A percentile compares a stretch with the other conserved stretches of the same genome.
These are phyloP conservation scores for Thrips palmi DNA, from an alignment of 1,140 invertebrate species.

Conservation along the genomic window DNA sequence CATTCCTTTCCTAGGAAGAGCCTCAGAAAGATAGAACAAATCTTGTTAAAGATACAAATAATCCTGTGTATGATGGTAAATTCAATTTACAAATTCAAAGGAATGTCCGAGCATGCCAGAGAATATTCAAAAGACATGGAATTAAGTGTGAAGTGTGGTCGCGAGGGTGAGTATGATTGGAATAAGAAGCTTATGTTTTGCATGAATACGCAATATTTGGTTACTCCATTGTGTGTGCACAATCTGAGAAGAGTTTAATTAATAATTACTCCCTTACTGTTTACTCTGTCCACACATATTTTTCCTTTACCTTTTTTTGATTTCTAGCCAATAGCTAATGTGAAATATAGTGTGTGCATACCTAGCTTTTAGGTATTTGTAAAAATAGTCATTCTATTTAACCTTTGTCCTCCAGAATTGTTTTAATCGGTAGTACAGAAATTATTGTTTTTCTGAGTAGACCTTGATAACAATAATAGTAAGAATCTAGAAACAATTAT, in stretches of 20 bases:
- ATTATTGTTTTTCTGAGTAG: no score
- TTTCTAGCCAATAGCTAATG: not conserved
- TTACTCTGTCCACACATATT: not conserved
- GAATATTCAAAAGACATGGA: constrained; percentile 72
- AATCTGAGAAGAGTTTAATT: not conserved
- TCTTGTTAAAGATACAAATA: constrained; percentile 66
- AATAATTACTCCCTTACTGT: not conserved
- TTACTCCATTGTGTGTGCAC: not conserved
- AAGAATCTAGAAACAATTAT: no score
- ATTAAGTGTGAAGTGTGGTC: constrained; percentile 84
- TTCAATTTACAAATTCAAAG: constrained; percentile 65
- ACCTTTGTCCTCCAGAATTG: no score
- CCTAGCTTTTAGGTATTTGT: no score
- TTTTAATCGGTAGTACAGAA: no score
- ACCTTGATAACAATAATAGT: no score
- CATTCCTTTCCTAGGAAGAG: constrained; percentile 39
- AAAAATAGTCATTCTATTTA: no score
- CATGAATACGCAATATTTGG: no score
- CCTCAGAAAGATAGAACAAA: constrained; percentile 56
- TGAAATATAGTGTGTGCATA: constrained; percentile 10
- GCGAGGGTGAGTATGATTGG: constrained; percentile 54
- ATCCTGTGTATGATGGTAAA: constrained; percentile 70
- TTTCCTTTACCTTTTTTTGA: constrained; percentile 5
- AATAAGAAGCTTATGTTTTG: not conserved
- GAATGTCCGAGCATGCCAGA: constrained; percentile 52